Evolutionary conservation across 1,140 invertebrate species (phyloP).

Genomic region (Dendroctonus ponderosae): DNA sequence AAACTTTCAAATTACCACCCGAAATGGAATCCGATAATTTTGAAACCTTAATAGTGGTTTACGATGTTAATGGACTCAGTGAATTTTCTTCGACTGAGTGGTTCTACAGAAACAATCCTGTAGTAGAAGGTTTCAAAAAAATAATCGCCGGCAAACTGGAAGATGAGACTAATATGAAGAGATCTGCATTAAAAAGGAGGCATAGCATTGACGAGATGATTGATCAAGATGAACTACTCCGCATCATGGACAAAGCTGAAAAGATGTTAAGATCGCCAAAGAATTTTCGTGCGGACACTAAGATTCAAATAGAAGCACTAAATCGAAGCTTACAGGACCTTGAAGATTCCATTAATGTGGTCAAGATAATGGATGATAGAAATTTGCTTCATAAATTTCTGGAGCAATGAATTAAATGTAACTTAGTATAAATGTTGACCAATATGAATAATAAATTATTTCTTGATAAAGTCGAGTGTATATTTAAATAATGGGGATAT

Average conservation of each 20-base stretch:
- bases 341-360: conserved; percentile 28
- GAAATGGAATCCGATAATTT: conserved; percentile 36
- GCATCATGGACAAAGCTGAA: conserved; percentile 26
- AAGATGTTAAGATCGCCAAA: conserved; percentile 27
- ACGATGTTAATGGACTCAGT: conserved; percentile 36
- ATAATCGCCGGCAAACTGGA: conserved; percentile 28
- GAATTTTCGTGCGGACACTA: conserved; percentile 17
- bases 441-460: too few species aligned
- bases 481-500: too few species aligned
- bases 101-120: conserved; percentile 45
- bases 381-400: conserved; percentile 26
- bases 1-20: conserved; percentile 35
- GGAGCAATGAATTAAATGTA: conserved; percentile 4
- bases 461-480: too few species aligned
- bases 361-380: conserved; percentile 27
- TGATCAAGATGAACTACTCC: conserved; percentile 15
- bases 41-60: conserved; percentile 44
- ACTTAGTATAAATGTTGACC: too few species aligned
- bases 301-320: conserved; percentile 18
- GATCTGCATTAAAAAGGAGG: background rate
- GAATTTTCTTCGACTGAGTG: conserved; percentile 39
- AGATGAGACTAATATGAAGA: conserved; percentile 5
- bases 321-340: conserved; percentile 29
- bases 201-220: conserved; percentile 6
- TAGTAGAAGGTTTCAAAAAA: conserved; percentile 37